Conservation (phyloP, 1,140 invertebrate genomes). For the Drosophila dunni region DNA sequence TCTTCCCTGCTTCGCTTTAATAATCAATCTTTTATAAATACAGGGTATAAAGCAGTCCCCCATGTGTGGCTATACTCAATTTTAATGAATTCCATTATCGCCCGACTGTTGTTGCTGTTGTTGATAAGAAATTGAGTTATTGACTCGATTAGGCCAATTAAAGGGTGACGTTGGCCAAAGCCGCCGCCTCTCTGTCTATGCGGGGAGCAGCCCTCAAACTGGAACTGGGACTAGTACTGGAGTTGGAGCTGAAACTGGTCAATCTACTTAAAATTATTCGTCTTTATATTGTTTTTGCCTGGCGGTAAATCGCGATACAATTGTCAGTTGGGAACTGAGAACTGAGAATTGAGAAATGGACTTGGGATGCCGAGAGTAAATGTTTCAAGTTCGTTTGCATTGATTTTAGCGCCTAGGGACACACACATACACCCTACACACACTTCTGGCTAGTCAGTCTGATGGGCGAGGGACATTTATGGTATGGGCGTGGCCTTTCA, state of each 20-base stretch:
- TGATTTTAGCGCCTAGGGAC: slow-evolving; percentile 71
- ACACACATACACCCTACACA: slow-evolving; percentile 23
- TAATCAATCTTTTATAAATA: not conserved
- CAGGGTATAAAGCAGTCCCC: slow-evolving; percentile 1
- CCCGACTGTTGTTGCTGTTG: slow-evolving; percentile 35
- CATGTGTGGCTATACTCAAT: not conserved
- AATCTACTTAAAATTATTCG: slow-evolving; percentile 45
- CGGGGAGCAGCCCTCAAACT: not conserved
- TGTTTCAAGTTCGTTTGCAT: slow-evolving; percentile 73
- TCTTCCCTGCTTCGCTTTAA: too few relatives aligned
- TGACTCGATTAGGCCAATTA: slow-evolving; percentile 76
- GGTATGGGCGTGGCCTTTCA: slow-evolving; percentile 68
- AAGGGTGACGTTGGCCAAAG: slow-evolving; percentile 59
- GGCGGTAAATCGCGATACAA: slow-evolving; percentile 78
- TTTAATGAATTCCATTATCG: slow-evolving; percentile 56
- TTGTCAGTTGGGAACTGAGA: slow-evolving; percentile 58
- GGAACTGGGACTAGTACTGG: not conserved
- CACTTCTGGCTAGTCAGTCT: slow-evolving; percentile 23
- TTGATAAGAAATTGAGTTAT: slow-evolving; percentile 80
- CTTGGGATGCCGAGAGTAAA: slow-evolving; percentile 23
- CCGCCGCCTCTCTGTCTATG: slow-evolving; percentile 11
- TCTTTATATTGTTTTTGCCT: slow-evolving; percentile 52
- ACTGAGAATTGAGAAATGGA: not conserved
- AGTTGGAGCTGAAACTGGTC: slow-evolving; percentile 1
- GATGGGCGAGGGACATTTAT: slow-evolving; percentile 57